Evolutionary conservation across 2,888 invertebrate species (phyloP).

Genomic region (Druceiella hillmani): DNA sequence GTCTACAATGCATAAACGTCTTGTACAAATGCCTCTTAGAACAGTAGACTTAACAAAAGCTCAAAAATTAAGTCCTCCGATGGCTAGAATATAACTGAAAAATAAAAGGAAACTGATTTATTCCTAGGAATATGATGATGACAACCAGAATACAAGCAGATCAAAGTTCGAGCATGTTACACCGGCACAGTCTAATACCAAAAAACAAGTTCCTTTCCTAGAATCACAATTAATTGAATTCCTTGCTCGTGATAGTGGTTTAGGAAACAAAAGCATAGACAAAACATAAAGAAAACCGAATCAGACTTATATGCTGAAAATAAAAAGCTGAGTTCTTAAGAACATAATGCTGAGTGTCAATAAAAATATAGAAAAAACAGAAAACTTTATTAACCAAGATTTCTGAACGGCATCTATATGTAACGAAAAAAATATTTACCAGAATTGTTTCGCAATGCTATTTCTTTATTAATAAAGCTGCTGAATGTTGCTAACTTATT

Average conservation of each 20-base stretch:
- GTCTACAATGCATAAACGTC: too few species aligned
- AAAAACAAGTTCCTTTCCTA: slow-evolving; percentile 4
- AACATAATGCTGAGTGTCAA: slow-evolving; percentile 7
- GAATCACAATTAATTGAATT: slow-evolving; percentile 5
- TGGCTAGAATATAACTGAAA: slow-evolving; percentile 1
- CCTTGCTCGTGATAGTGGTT: slow-evolving; percentile 6
- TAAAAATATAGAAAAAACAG: too few species aligned
- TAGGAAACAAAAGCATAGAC: slow-evolving; percentile 4
- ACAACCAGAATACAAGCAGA: slow-evolving; percentile 5
- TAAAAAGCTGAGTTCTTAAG: slow-evolving; percentile 5
- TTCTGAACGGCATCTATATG: too few species aligned
- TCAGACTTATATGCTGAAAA: not conserved
- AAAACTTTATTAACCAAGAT: too few species aligned
- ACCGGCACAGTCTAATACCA: slow-evolving; percentile 6
- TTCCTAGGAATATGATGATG: slow-evolving; percentile 3
- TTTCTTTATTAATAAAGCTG: slow-evolving; percentile 4
- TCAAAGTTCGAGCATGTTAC: slow-evolving; percentile 4
- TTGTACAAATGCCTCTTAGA: slow-evolving; percentile 4
- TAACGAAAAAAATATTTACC: slow-evolving; percentile 6
- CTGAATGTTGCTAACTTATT: slow-evolving; percentile 2
- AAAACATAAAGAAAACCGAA: slow-evolving; percentile 4
- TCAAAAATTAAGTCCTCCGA: slow-evolving; percentile 4
- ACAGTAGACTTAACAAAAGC: slow-evolving; percentile 4
- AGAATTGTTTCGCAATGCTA: not conserved
- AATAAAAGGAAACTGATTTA: slow-evolving; percentile 4